Evolutionary conservation across 2,888 invertebrate species (phyloP).

Genomic region (Drosophila kanekoi): DNA sequence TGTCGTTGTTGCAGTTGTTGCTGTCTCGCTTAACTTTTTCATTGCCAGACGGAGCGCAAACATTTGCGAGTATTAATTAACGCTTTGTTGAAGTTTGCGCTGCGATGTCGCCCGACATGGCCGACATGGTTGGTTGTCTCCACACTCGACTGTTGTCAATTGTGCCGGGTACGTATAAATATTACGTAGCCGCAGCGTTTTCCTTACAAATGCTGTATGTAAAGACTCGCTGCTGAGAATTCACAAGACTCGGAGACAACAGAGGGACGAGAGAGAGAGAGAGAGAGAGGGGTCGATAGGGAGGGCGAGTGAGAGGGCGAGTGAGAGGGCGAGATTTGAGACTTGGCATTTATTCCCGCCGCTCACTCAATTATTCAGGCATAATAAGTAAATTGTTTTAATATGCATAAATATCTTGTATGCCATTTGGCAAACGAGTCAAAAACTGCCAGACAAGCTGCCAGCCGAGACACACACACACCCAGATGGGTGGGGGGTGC

Average conservation of each 20-base stretch:
- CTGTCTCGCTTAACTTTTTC: slow-evolving; percentile 79
- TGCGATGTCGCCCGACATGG: slow-evolving; percentile 74
- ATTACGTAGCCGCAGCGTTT: slow-evolving; percentile 70
- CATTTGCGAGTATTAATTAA: slow-evolving; percentile 83
- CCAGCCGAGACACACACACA: slow-evolving; percentile 6
- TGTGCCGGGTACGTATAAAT: slow-evolving; percentile 39
- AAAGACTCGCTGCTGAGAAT: slow-evolving; percentile 11
- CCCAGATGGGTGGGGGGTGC: background rate
- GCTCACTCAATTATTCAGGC: slow-evolving; percentile 78
- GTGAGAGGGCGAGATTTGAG: slow-evolving; percentile 7
- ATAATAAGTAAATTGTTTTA: slow-evolving; percentile 81
- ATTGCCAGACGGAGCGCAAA: slow-evolving; percentile 83
- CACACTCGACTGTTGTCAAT: slow-evolving; percentile 41
- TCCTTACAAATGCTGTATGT: slow-evolving; percentile 11
- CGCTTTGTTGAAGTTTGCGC: slow-evolving; percentile 80
- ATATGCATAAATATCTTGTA: slow-evolving; percentile 81
- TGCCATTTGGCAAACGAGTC: slow-evolving; percentile 81
- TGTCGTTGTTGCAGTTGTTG: slow-evolving; percentile 22
- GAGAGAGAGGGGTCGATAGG: background rate
- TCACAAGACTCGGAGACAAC: slow-evolving; percentile 1
- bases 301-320: background rate
- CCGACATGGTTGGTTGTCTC: slow-evolving; percentile 24
- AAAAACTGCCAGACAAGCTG: slow-evolving; percentile 64
- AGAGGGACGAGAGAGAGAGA: no score
- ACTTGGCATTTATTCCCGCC: slow-evolving; percentile 25